These are phyloP conservation scores for Zaprionus africanus DNA, from an alignment of 1,140 invertebrate species.

Conservation along the genomic window DNA sequence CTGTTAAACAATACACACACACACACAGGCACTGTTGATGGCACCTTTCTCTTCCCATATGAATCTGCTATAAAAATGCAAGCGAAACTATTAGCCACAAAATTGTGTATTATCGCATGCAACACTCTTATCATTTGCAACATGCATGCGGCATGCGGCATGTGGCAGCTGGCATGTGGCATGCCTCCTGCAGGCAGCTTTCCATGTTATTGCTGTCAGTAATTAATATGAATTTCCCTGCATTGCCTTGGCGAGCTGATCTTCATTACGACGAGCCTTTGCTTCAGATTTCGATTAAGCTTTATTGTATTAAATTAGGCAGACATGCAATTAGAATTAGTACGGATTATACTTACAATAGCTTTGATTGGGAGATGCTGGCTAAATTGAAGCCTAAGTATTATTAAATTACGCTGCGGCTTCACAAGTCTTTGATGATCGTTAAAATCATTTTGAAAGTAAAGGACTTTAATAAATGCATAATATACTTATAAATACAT, in stretches of 20 bases:
- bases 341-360: background rate
- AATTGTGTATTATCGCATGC: conserved; percentile 38
- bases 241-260: background rate
- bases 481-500: too few relatives aligned
- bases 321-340: background rate
- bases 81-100: conserved; percentile 40
- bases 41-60: conserved; percentile 10
- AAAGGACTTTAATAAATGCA: background rate
- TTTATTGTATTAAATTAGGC: background rate
- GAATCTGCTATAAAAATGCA: conserved; percentile 51
- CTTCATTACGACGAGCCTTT: background rate
- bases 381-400: background rate
- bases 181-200: background rate
- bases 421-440: background rate
- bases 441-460: background rate
- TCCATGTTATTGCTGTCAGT: background rate
- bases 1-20: conserved; percentile 33
- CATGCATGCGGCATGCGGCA: conserved; percentile 6
- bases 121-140: conserved; percentile 21
- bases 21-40: too few relatives aligned
- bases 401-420: background rate
- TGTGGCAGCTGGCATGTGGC: conserved; percentile 9
- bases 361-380: background rate
- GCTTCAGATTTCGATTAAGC: background rate
- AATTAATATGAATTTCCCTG: conserved; percentile 9